Evolutionary conservation across 2,888 invertebrate genomes (phyloP).

Genomic region (Eilema caniola): DNA sequence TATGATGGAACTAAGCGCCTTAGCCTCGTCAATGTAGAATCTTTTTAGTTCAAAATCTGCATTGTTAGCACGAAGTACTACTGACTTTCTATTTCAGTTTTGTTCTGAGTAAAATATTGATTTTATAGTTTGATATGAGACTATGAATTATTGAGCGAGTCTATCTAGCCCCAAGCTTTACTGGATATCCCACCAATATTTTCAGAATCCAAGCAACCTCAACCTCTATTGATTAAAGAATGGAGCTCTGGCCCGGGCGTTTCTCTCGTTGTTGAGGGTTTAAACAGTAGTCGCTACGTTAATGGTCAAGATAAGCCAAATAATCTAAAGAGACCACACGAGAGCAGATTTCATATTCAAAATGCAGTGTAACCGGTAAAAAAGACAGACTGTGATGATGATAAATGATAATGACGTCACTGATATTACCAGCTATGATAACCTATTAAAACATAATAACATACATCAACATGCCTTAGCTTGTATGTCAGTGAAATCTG

Average conservation of each 20-base stretch:
- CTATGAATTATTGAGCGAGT: too few relatives aligned
- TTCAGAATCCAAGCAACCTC: too few relatives aligned
- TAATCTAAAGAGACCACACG: neutral
- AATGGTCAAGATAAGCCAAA: too few relatives aligned
- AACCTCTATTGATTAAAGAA: too few relatives aligned
- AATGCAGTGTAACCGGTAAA: neutral
- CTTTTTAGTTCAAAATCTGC: constrained; percentile 24
- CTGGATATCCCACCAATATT: too few relatives aligned
- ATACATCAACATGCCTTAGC: constrained; percentile 26
- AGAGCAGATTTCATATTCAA: neutral
- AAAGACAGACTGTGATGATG: neutral
- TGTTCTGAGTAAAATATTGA: neutral
- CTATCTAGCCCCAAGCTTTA: too few relatives aligned
- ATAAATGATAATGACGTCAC: neutral
- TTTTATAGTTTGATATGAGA: neutral
- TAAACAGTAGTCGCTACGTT: too few relatives aligned
- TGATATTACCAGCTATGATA: neutral
- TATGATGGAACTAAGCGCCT: constrained; percentile 41
- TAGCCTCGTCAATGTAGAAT: constrained; percentile 36
- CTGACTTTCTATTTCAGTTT: neutral
- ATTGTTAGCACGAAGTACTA: neutral
- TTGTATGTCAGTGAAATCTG: constrained; percentile 37
- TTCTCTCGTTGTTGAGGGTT: too few relatives aligned
- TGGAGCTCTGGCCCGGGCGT: too few relatives aligned
- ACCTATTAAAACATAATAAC: constrained; percentile 4